These are phyloP conservation scores for Phyllostomus discolor DNA, from an alignment of 2,113 vertebrate species.

Conservation along the genomic window DNA sequence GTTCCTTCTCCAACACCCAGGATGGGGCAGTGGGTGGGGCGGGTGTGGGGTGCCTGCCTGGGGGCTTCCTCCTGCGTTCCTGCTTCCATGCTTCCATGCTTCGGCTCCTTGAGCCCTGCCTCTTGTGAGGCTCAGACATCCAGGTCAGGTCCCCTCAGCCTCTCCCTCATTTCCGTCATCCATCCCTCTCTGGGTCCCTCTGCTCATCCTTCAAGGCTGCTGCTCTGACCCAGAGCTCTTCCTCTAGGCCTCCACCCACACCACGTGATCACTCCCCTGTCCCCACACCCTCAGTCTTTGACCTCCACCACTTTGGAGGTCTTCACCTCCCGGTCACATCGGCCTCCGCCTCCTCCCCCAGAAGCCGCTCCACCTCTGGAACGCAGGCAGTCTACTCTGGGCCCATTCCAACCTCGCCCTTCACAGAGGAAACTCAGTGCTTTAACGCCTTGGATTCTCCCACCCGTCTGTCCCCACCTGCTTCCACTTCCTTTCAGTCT, in stretches of 20 bases:
- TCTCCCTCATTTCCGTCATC: not conserved
- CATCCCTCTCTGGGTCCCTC: not conserved
- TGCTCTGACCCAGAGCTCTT: not conserved
- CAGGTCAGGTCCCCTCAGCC: not conserved
- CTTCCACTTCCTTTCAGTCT: not conserved
- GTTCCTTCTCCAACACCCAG: not conserved
- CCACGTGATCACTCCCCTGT: accelerated
- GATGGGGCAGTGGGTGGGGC: not conserved
- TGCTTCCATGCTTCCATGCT: not conserved
- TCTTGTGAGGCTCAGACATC: not conserved
- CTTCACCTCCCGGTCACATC: not conserved
- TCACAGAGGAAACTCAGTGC: accelerated
- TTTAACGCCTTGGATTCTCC: not conserved
- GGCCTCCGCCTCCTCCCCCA: not conserved
- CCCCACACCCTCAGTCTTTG: not conserved
- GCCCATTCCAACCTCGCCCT: not conserved
- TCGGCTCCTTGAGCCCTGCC: not conserved
- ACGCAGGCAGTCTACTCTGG: not conserved
- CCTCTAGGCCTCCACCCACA: not conserved
- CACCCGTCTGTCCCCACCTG: not conserved
- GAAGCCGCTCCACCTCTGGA: not conserved
- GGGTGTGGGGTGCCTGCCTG: not conserved
- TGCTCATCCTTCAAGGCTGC: not conserved
- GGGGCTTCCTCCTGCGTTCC: not conserved
- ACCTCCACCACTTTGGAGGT: not conserved